phyloP scores from a whole-genome alignment of 2,888 invertebrate genomes.

The Tachina fera region DNA sequence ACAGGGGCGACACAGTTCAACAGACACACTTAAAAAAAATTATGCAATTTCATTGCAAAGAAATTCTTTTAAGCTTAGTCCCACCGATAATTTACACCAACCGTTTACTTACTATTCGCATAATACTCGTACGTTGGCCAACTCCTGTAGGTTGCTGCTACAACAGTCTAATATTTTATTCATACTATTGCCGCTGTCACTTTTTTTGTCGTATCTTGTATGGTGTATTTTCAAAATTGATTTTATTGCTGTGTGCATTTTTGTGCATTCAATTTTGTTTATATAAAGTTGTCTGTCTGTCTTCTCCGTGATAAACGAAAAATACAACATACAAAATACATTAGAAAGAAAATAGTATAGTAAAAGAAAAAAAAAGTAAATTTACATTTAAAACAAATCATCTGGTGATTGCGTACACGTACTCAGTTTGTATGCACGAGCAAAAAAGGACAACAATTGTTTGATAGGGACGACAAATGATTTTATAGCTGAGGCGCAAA shows the following conservation, averaged over 20 bases:
- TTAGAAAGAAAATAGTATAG: slow-evolving; percentile 38
- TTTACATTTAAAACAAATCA: slow-evolving; percentile 58
- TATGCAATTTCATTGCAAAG: neutral
- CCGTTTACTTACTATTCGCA: neutral
- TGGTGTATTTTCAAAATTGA: slow-evolving; percentile 53
- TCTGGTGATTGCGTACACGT: slow-evolving; percentile 56
- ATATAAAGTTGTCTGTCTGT: slow-evolving; percentile 43
- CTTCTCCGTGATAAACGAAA: slow-evolving; percentile 3
- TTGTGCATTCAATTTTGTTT: slow-evolving; percentile 56
- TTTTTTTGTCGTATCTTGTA: slow-evolving; percentile 33
- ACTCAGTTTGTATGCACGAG: neutral
- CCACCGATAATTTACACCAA: neutral
- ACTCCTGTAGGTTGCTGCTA: slow-evolving; percentile 10
- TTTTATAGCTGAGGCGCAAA: slow-evolving; percentile 43
- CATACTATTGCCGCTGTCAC: slow-evolving; percentile 39
- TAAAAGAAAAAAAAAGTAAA: slow-evolving; percentile 19
- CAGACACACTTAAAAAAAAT: neutral
- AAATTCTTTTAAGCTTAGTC: neutral
- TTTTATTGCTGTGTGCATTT: slow-evolving; percentile 56
- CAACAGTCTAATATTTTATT: slow-evolving; percentile 51
- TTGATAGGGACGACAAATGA: slow-evolving; percentile 38
- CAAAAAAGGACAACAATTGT: slow-evolving; percentile 25
- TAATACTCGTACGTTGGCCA: slow-evolving; percentile 13
- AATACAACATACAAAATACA: slow-evolving; percentile 42
- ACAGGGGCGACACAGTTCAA: slow-evolving; percentile 27